phyloP scores from a whole-genome alignment of 2,888 invertebrate genomes.

The Camponotus fellah region DNA sequence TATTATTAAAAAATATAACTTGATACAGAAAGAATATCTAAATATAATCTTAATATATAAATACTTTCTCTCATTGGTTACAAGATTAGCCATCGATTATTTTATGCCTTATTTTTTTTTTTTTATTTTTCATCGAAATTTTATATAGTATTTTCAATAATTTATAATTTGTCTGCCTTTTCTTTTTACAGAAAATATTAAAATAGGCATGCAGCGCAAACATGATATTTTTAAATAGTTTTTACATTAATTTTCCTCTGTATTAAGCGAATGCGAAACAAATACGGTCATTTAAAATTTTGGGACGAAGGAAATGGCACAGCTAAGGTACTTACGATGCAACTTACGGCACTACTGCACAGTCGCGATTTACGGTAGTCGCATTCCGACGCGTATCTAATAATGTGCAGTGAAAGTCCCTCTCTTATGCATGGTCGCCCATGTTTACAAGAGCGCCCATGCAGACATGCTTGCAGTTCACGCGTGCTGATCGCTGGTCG shows the following conservation, averaged over 20 bases:
- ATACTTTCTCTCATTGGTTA: neutral
- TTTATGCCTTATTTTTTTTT: neutral
- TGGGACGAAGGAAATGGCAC: conserved; percentile 29
- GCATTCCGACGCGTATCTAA: conserved; percentile 85
- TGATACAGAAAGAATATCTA: neutral
- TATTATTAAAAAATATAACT: neutral
- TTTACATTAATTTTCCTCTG: neutral
- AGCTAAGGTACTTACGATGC: conserved; percentile 44
- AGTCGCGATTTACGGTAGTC: conserved; percentile 82
- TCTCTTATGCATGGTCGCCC: conserved; percentile 80
- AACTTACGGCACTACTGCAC: conserved; percentile 69
- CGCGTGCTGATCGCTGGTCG: conserved; percentile 6
- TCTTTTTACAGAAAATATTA: neutral
- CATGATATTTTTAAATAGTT: neutral
- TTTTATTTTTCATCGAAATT: neutral
- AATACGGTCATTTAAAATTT: conserved; percentile 28
- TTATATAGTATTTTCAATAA: neutral
- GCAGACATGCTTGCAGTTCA: conserved; percentile 68
- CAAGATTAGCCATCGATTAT: neutral
- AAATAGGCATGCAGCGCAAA: neutral
- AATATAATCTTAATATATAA: neutral
- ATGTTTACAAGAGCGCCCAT: conserved; percentile 79
- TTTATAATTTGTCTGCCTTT: conserved; percentile 1
- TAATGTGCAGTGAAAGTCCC: conserved; percentile 85
- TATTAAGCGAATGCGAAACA: neutral